Base-by-base conservation (phyloP, 2,113 vertebrate species). In the Callithrix jacchus region DNA sequence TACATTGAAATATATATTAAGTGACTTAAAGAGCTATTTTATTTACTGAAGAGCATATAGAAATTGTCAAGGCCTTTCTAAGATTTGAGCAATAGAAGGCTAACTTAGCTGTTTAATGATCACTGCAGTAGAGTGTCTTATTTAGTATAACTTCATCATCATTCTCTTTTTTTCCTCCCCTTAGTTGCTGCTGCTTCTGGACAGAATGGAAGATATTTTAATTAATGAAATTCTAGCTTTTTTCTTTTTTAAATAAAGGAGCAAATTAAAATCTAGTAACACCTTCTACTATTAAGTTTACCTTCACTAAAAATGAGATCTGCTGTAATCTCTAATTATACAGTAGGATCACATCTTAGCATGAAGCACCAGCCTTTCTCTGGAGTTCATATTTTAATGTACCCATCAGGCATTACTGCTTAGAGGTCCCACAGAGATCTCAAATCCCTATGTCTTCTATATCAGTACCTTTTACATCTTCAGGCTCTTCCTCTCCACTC, bases 131-230 rank as follows among this genome's bases (percentile, higher is more conserved):
- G 6, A 54, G 3, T 32, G 37, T 32, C 91, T 42, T 86, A 49
- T 61, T 93, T 93, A 56, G 18, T n/a, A 73, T 6, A 88, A 32
- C 35, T 91, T 93, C 25, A 49, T 79, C 35, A 40, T 47, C 30
- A 20, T 79, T 88, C 14, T 73, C 21, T 80, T 76, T 79, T 68
- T 32, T 86, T 45, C 40, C 68, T 32, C 76, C 6, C 30, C 40
- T 95, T 20, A 73, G 17, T 66, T 66, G 54, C 35, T 82, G 23
- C 56, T 93, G 6, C 80, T 87, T 96, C 56, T 92, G 74, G 16
- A 56, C 74, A 96, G 45, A 93, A 91, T 89, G 52, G 94, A 90
- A 90, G 54, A 45, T 86, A 52, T 90, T 86, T 52, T n/a, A 77
- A 64, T 61, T 97, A 52, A 96, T 84, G 30, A 90, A 95, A 91